Evolutionary conservation across 2,113 vertebrate species (phyloP), one percentile per base, ranked within the genome.

Genomic region (Anhinga rufa): DNA sequence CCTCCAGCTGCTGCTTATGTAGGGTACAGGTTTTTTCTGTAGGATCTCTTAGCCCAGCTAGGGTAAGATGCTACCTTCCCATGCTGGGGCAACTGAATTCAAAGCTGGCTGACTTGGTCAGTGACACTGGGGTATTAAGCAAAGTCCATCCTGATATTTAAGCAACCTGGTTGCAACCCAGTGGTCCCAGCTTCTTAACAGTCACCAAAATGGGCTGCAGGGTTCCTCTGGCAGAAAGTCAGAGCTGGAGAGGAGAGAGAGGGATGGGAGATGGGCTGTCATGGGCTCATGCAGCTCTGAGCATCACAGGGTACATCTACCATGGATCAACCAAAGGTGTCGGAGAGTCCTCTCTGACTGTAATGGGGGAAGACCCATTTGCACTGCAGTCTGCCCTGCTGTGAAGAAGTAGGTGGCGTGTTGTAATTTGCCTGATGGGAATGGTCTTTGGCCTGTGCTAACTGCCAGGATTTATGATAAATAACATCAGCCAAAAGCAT

Each of bases 71-170:
- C 40, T 26, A n/a, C 64, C 40, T 62, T 62, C 40, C 29, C 10
- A 4, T 48, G 18, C 24, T 31, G 72, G 48, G 29, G 48, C 0
- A 6, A 75, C 22, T 28, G 44, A 34, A 20, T 54, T 77, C 46
- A 54, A 5, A 2, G 5, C 34, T 38, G 34, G 52, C 17, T 32
- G 6, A 29, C 54, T 54, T 5, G 2, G 29, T 49, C 68, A n/a
- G n/a, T 14, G 55, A 40, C 46, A 61, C 10, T 3, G 0, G 0
- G 70, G 9, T 38, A 17, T 20, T 19, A 29, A 46, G 29, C 12
- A 12, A 66, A 65, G 17, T 32, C 38, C 54, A 29, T 11, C 10
- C 34, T 48, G 46, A 38, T 46, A 21, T 18, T 58, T n/a, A 60
- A 76, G 54, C 36, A 81, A 49, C 26, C n/a, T 52, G 85, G 10